A percentile compares a stretch with the other conserved stretches of the same genome.
Evolutionary conservation across 2,888 invertebrate species (phyloP).

Genomic region (Chymomyza caudatula): DNA sequence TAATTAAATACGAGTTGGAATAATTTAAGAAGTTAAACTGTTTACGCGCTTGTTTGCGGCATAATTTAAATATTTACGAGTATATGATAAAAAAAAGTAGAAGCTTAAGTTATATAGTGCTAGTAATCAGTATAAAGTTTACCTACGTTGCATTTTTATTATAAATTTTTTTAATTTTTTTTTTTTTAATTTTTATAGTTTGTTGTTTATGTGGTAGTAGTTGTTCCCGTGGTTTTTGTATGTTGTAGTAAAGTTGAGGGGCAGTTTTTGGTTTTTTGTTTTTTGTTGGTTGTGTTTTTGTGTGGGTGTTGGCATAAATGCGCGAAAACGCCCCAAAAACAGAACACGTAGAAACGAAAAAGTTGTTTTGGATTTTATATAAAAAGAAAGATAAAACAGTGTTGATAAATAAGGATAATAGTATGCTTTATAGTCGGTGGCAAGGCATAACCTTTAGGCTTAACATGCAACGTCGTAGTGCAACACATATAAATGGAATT

Average conservation of each 20-base stretch:
- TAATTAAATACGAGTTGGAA: constrained; percentile 24
- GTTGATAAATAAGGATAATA: constrained; percentile 34
- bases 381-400: constrained; percentile 32
- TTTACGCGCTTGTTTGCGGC: constrained; percentile 44
- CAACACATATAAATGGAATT: constrained; percentile 9
- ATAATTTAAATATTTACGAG: constrained; percentile 2
- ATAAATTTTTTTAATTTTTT: constrained; percentile 21
- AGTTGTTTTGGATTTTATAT: constrained; percentile 28
- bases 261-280: neutral
- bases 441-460: constrained; percentile 18
- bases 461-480: constrained; percentile 28
- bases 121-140: constrained; percentile 43
- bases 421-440: constrained; percentile 16
- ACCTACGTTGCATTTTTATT: constrained; percentile 55
- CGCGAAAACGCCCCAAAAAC: constrained; percentile 22
- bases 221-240: constrained; percentile 23
- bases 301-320: constrained; percentile 26
- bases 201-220: constrained; percentile 10
- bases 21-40: constrained; percentile 25
- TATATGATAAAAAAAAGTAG: constrained; percentile 15
- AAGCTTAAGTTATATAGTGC: neutral
- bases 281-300: neutral
- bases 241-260: constrained; percentile 20
- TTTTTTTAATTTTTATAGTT: constrained; percentile 15
- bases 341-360: constrained; percentile 34